These are phyloP conservation scores for Aegithalos caudatus DNA, from an alignment of 2,113 vertebrate species.

Conservation along the genomic window DNA sequence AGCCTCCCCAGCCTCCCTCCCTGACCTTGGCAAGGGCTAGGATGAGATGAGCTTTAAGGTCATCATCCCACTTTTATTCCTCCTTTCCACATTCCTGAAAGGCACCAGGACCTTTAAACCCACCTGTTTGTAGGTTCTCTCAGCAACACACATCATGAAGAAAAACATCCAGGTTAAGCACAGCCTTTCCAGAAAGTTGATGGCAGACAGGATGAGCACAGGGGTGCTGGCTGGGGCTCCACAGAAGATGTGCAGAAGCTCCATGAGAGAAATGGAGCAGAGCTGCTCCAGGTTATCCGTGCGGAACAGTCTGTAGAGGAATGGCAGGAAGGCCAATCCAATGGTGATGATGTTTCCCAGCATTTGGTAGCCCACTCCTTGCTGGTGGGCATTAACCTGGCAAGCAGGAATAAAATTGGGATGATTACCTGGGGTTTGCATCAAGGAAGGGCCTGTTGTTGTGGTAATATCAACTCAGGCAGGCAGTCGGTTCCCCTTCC, in stretches of 20 bases:
- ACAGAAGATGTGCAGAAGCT: conserved; percentile 78
- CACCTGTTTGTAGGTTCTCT: conserved; percentile 97
- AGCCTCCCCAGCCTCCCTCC: background rate
- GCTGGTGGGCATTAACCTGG: conserved; percentile 91
- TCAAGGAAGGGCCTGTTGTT: background rate
- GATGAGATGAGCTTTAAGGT: background rate
- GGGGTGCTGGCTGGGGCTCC: conserved; percentile 70
- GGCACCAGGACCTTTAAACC: background rate
- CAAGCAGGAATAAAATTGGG: background rate
- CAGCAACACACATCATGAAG: conserved; percentile 99
- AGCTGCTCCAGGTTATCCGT: conserved; percentile 79
- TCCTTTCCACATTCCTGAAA: background rate
- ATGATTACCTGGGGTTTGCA: background rate
- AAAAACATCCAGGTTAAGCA: conserved; percentile 95
- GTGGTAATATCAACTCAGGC: background rate
- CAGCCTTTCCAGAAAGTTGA: conserved; percentile 86
- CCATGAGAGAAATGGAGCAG: conserved; percentile 68
- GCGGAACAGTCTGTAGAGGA: conserved; percentile 83
- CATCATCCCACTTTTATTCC: background rate
- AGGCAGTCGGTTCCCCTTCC: background rate
- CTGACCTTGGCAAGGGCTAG: background rate
- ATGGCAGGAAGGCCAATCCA: conserved; percentile 84
- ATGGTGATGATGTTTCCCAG: conserved; percentile 85
- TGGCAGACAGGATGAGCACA: conserved; percentile 75
- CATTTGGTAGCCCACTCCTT: conserved; percentile 90